Base-by-base conservation (phyloP, 2,797 vertebrate species). In the Cyclura pinguis region DNA sequence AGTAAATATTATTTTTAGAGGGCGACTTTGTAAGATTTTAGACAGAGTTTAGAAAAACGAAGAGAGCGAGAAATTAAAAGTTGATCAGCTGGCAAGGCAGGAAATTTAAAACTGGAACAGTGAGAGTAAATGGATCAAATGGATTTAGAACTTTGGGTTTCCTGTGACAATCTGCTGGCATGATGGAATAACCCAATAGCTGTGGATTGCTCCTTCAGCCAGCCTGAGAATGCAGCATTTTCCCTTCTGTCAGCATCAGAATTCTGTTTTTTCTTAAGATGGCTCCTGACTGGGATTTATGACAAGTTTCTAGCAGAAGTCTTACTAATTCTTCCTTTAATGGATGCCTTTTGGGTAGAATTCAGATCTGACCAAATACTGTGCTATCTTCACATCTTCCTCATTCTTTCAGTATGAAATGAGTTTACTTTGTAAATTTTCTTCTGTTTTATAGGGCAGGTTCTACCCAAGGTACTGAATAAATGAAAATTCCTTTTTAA, bases 231-330 rank as follows among this genome's bases (percentile, higher is more conserved):
- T 29, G 91, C 83, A 84, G 82, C 74, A 6, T 88, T 95, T 95
- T 92, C 84, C 82, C 83, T 91, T 92, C 93, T 95, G 90, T 93
- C 90, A 95, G 94, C 91, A 95, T 89, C 95, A 92, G 94, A 92
- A 92, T 95, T 91, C 91, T 85, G 57, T 80, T 93, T 96, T 94
- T 94, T 95, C 93, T 88, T 94, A 94, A 95, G 95, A 92, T 90
- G 92, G 93, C 84, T 95, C 91, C 94, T 97, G 95, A 97, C 96
- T 95, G 95, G 95, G 93, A 96, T 94, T 92, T 95, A 97, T 96
- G 59, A 90, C 93, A 95, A 78, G 0, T 92, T 93, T 95, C 95
- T 90, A 92, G 90, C 95, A 93, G 92, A 77, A 86, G 93, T 91
- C 72, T n/a, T 76, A n/a, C 38, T 83, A 83, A 88, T 88, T 95